Evolutionary conservation across 2,888 invertebrate genomes (phyloP), one percentile per base, ranked within the genome.

Genomic region (Heliconius erato): DNA sequence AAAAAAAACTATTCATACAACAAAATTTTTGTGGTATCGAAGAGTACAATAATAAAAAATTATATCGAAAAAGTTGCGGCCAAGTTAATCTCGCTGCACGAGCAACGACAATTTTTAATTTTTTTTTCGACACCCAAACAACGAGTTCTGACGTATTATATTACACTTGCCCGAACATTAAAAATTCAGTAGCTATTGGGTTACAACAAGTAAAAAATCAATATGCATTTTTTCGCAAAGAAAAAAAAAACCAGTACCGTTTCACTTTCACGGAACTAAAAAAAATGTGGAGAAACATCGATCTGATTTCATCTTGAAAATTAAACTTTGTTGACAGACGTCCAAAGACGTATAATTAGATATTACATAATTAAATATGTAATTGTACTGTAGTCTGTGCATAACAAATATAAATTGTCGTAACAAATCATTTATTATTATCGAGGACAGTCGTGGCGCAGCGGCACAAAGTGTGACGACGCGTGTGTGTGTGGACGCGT

Each of bases 101-200:
- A 68, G 65, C 79, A 54, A 83, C 79, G 77, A 77, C 23, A 63
- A 16, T 72, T 72, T 72, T 72, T 49, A 72, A 72, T 72, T 72
- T 79, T 83, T 83, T 83, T 83, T 81, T 68, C 28, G n/a, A 32
- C 23, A 63, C 14, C 23, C 65, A 71, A 44, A 44, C 72, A 81
- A 82, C 84, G 35, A 77, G 84, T 82, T 84, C 63, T 72, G 44
- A 72, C 74, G 83, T 84, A 84, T 86, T 84, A 71, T 68, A 83
- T 86, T 86, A 85, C 86, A 84, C 67, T 79, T 79, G 77, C 74
- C 77, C 82, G 83, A 84, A 86, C 85, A 82, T 81, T 65, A 82
- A 85, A 83, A 84, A 78, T 65, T 71, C 81, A 82, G 68, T 74
- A 14, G 78, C 69, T 84, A 85, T 84, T 77, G 71, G 74, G 79